Evolutionary conservation across 1,140 invertebrate species (phyloP), one percentile per base, ranked within the genome.

Genomic region (Venturia canescens): DNA sequence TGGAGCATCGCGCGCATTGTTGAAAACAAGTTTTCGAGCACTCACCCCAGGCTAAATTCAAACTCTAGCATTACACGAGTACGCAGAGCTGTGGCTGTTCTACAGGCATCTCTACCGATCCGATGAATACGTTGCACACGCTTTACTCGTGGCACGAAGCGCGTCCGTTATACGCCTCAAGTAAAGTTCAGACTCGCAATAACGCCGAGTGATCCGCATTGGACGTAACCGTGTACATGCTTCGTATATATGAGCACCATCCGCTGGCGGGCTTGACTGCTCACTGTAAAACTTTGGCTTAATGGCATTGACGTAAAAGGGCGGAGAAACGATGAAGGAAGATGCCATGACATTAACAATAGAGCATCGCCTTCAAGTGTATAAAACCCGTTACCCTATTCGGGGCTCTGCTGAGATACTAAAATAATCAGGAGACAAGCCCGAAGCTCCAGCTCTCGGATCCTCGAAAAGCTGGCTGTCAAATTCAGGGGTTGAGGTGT

Each of bases 21-120:
- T 74, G 71, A 53, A 31, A 74, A 29, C 44, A 74, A 74, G 29
- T 74, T 74, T 74, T 74, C 71, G 71, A 74, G 48, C 71, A 74
- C 48, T 48, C 38, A n/a, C 71, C 71, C 48, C 44, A 53, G 71
- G 71, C 71, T 48, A 48, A 74, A 74, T 74, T 44, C 71, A 74
- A 74, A 74, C 71, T 74, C 71, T 74, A 29, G 69, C 69, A 71
- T 71, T 44, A 44, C 44, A 48, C 66, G 66, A 31, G 27, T 31
- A 69, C 29, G 66, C 31, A 26, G n/a, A 23, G n/a, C n/a, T 13
- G 60, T 23, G 26, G 60, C 23, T 63, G 26, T 63, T 63, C 5
- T 3, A 31, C 34, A n/a, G 44, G 11, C 21, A 5, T 72, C 44
- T 72, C 11, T 38, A 26, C 23, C 18, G 48, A 72, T 18, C 9